phyloP scores from a whole-genome alignment of 1,140 invertebrate species.

The Octopus sinensis region DNA sequence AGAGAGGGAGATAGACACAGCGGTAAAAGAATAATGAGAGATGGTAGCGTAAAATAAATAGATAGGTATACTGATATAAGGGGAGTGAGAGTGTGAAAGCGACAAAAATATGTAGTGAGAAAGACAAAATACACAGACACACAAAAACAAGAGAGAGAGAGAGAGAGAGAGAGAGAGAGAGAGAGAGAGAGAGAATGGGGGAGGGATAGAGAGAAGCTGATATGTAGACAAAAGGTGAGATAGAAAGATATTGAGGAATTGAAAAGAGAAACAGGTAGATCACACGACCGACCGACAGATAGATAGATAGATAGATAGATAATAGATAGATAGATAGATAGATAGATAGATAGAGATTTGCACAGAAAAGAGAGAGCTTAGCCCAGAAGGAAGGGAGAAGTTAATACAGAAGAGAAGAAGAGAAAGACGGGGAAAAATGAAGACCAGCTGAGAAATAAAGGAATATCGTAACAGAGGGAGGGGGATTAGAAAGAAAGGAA shows the following conservation, averaged over 20 bases:
- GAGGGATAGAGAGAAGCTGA: slow-evolving; percentile 10
- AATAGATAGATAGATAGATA: not conserved
- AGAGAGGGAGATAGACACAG: not conserved
- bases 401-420: no score
- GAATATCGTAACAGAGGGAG: no score
- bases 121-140: not conserved
- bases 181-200: slow-evolving; percentile 12
- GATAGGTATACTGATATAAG: no score
- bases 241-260: slow-evolving; percentile 11
- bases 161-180: slow-evolving; percentile 19
- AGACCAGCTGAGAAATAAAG: no score
- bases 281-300: not conserved
- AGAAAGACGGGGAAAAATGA: no score
- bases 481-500: no score
- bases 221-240: slow-evolving; percentile 7
- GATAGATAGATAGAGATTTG: no score
- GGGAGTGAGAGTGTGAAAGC: not conserved
- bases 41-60: not conserved
- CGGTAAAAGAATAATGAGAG: not conserved
- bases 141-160: slow-evolving; percentile 16
- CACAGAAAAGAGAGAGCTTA: no score
- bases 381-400: no score
- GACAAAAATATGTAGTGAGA: not conserved
- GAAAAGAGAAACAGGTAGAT: not conserved
- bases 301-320: not conserved